Evolutionary conservation across 2,113 vertebrate species (phyloP), one percentile per base, ranked within the genome.

Genomic region (Ranitomeya variabilis): DNA sequence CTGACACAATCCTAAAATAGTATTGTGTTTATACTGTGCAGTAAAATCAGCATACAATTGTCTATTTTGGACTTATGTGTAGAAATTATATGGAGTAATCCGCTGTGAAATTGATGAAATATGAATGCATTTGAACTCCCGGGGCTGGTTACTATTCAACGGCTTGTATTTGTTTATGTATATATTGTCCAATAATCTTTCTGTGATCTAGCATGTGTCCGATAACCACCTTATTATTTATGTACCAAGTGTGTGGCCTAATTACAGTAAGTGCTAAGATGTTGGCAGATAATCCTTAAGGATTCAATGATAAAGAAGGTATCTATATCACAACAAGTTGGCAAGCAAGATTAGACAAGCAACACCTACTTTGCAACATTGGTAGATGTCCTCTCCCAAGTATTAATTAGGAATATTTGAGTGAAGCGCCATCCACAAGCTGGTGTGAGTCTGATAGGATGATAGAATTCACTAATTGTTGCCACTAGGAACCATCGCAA

Each of bases 151-250:
- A 45, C 71, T 19, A 16, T 16, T 18, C 71, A 74, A 16, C 16
- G 18, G 19, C 7, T 8, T 67, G 16, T 64, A 14, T 4, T 9
- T 67, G 4, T 67, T 23, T 67, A 8, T 23, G 5, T 31, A 1
- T 76, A 52, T 52, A 76, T 76, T 19, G 73, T 76, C 45, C 73
- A 3, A 10, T 21, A 21, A 76, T 76, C 31, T 7, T 21, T 45
- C 73, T 52, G 73, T 76, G 18, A 51, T 76, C 18, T 52, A 51
- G 73, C 2, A 21, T 37, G 31, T 74, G 26, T 37, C 31, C 16
- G 73, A 76, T 76, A 52, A 76, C 37, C 73, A 52, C 73, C 73
- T 76, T 76, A 51, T 76, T 51, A 76, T 21, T 76, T 21, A 76
- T 76, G 73, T 11, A 76, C 37, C 9, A 52, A 76, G 45, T 21